Evolutionary conservation across 2,888 invertebrate genomes (phyloP).

Genomic region (Cephus pulcher): DNA sequence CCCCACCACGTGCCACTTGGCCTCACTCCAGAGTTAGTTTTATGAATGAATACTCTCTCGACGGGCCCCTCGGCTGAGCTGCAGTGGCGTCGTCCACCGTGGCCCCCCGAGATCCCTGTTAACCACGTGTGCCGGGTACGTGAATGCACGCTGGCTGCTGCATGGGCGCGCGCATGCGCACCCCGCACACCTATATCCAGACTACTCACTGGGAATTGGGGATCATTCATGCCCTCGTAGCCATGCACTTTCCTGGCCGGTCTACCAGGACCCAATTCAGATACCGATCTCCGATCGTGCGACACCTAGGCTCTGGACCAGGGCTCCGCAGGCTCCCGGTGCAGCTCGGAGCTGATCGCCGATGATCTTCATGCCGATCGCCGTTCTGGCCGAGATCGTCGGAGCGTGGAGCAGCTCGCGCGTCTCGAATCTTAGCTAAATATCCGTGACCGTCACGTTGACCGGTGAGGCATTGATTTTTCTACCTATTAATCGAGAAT

Average conservation of each 20-base stretch:
- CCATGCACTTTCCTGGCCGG: background rate
- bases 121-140: background rate
- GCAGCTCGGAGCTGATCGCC: background rate
- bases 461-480: slow-evolving; percentile 2
- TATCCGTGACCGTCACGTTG: slow-evolving; percentile 8
- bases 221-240: background rate
- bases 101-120: background rate
- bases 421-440: slow-evolving; percentile 9
- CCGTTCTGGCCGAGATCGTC: background rate
- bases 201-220: background rate
- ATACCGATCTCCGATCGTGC: background rate
- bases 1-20: slow-evolving; percentile 22
- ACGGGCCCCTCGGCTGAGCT: slow-evolving; percentile 47
- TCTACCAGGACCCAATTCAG: background rate
- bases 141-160: slow-evolving; percentile 16
- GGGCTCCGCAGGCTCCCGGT: background rate
- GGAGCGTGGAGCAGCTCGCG: slow-evolving; percentile 10
- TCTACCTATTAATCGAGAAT: background rate
- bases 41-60: slow-evolving; percentile 70
- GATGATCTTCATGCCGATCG: background rate
- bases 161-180: slow-evolving; percentile 17
- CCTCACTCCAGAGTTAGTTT: slow-evolving; percentile 54
- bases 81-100: slow-evolving; percentile 24
- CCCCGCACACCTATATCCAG: background rate
- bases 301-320: background rate